Evolutionary conservation across 2,888 invertebrate species (phyloP), one percentile per base, ranked within the genome.

Genomic region (Caenorhabditis virilis): DNA sequence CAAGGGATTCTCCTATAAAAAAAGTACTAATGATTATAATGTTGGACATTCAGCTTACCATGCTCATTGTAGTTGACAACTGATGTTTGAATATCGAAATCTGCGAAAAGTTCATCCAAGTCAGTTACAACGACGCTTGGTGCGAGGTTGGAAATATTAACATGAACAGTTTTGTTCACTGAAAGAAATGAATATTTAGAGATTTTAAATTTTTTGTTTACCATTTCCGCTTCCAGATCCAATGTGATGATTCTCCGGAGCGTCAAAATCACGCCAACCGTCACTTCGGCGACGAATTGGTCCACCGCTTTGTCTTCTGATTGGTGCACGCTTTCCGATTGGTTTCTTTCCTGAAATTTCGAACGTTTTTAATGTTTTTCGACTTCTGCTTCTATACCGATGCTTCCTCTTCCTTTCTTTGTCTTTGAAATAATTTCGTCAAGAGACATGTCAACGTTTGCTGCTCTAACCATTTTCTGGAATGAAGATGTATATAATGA

Each of bases 11-110:
- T 0, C 70, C 74, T 61, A 45, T 13, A 20, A 39, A 39, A 39
- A 39, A 6, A 6, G 39, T 9, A 20, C 6, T 9, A 39, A 9
- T 18, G 39, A 39, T 39, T 39, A 6, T 9, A 6, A 15, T 11
- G 9, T 42, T 4, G 13, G 5, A 42, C 4, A 11, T 42, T 42
- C 20, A 5, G 27, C 38, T 46, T 25, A 72, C 72, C 72, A 48
- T 60, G 53, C 47, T 74, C 74, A 53, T 67, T 70, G 58, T 68
- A 72, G 47, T 74, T 72, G 38, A 72, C 72, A 9, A 61, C 41
- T 27, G 67, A 70, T 15, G 68, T 45, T n/a, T 70, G 58, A 22
- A 70, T 42, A 13, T 56, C 62, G 54, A 62, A 72, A 11, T 45
- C 43, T 7, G 39, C 62, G 61, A 74, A 74, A 9, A 74, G 69